Percentiles rank a stretch among this genome's conserved stretches.
Evolutionary conservation across 2,113 vertebrate species (phyloP).

Genomic region (Pampusana beccarii): DNA sequence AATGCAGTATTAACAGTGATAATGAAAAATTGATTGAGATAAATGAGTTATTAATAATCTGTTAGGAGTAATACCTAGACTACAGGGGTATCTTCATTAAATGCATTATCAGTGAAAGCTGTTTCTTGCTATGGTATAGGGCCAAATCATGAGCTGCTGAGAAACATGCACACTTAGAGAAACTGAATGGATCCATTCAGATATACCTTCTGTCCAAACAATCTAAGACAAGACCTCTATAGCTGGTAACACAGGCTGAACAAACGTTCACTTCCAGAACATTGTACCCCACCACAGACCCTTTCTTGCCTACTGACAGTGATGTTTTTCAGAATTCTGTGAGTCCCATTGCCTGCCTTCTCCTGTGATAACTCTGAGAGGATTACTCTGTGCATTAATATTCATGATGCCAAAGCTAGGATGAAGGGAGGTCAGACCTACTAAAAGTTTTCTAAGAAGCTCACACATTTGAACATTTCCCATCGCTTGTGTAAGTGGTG

Average conservation of each 20-base stretch:
- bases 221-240: not conserved
- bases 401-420: not conserved
- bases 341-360: not conserved
- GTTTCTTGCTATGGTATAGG: not conserved
- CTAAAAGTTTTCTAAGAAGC: not conserved
- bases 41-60: conserved; percentile 53
- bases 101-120: not conserved
- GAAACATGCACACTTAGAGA: not conserved
- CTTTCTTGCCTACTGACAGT: not conserved
- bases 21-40: conserved; percentile 61
- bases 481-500: not conserved
- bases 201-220: not conserved
- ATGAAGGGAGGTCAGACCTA: not conserved
- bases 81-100: conserved; percentile 2
- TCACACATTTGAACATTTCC: not conserved
- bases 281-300: not conserved
- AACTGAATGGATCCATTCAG: not conserved
- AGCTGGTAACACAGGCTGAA: not conserved
- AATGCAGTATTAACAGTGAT: not conserved
- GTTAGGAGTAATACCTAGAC: not conserved
- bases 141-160: not conserved
- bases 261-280: not conserved
- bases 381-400: not conserved
- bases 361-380: not conserved
- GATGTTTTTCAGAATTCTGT: not conserved